These are phyloP conservation scores for Harpagifer antarcticus DNA, from an alignment of 2,797 vertebrate species.

Conservation along the genomic window DNA sequence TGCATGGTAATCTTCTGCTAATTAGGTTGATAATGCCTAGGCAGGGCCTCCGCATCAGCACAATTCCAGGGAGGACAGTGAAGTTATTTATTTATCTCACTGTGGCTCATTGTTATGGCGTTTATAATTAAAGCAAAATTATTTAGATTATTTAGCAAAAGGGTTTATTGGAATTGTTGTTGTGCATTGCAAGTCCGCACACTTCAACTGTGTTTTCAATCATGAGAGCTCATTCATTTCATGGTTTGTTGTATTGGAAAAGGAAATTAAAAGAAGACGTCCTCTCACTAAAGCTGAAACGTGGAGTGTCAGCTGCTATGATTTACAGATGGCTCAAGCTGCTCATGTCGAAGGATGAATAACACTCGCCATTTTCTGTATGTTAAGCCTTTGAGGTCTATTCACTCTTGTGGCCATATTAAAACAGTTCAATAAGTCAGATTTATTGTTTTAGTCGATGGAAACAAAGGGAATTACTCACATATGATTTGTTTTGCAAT, in stretches of 20 bases:
- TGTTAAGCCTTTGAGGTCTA: slow-evolving; percentile 49
- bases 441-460: slow-evolving; percentile 37
- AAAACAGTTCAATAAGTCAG: slow-evolving; percentile 48
- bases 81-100: slow-evolving; percentile 87
- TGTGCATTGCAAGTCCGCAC: slow-evolving; percentile 62
- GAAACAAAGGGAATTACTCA: slow-evolving; percentile 29
- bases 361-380: slow-evolving; percentile 44
- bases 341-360: slow-evolving; percentile 47
- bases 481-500: slow-evolving; percentile 12
- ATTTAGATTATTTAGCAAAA: slow-evolving; percentile 77
- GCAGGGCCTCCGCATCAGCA: slow-evolving; percentile 87
- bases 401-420: slow-evolving; percentile 47
- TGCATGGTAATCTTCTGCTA: slow-evolving; percentile 92
- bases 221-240: slow-evolving; percentile 74
- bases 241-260: slow-evolving; percentile 47
- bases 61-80: slow-evolving; percentile 84
- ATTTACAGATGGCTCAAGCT: slow-evolving; percentile 37
- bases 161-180: slow-evolving; percentile 79
- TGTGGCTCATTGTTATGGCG: slow-evolving; percentile 79
- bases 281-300: slow-evolving; percentile 11
- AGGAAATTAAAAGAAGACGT: slow-evolving; percentile 40
- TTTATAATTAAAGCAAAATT: slow-evolving; percentile 86
- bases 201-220: slow-evolving; percentile 71
- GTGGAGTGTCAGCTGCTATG: slow-evolving; percentile 18
- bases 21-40: slow-evolving; percentile 90